Percentiles rank a stretch among this genome's conserved stretches.
These are phyloP conservation scores for Amphiprion ocellaris DNA, from an alignment of 2,113 vertebrate genomes.

Conservation along the genomic window DNA sequence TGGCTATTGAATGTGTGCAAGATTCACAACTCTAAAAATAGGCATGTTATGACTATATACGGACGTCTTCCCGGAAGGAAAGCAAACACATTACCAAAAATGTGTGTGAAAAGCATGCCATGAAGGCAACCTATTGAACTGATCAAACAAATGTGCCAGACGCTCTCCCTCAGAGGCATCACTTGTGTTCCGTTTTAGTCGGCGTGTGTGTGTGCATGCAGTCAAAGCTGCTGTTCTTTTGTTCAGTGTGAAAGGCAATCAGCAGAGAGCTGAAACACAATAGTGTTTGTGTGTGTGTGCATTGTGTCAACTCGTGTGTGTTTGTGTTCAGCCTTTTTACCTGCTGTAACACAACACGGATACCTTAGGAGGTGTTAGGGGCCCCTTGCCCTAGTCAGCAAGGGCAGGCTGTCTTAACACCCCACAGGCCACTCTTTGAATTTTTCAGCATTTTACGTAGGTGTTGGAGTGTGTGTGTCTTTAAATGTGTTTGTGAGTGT, in stretches of 20 bases:
- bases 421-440: slow-evolving; percentile 8
- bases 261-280: slow-evolving; percentile 55
- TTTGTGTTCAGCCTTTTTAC: slow-evolving; percentile 40
- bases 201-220: not conserved
- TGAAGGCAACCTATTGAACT: slow-evolving; percentile 16
- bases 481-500: slow-evolving; percentile 5
- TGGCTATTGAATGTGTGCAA: slow-evolving; percentile 21
- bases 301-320: slow-evolving; percentile 19
- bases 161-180: slow-evolving; percentile 17
- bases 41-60: slow-evolving; percentile 16
- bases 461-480: not conserved
- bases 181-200: slow-evolving; percentile 21
- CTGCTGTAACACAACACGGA: slow-evolving; percentile 65
- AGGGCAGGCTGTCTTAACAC: slow-evolving; percentile 26
- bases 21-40: slow-evolving; percentile 42
- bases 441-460: slow-evolving; percentile 14
- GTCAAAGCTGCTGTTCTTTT: slow-evolving; percentile 35
- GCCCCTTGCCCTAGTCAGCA: slow-evolving; percentile 24
- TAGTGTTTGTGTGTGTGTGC: slow-evolving; percentile 12
- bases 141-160: slow-evolving; percentile 41
- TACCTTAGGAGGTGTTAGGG: slow-evolving; percentile 51
- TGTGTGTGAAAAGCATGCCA: slow-evolving; percentile 16
- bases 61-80: slow-evolving; percentile 42
- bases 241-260: slow-evolving; percentile 51
- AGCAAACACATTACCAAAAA: slow-evolving; percentile 37